Conservation (phyloP, 2,797 vertebrate species). For the Dendrocincla fuliginosa region DNA sequence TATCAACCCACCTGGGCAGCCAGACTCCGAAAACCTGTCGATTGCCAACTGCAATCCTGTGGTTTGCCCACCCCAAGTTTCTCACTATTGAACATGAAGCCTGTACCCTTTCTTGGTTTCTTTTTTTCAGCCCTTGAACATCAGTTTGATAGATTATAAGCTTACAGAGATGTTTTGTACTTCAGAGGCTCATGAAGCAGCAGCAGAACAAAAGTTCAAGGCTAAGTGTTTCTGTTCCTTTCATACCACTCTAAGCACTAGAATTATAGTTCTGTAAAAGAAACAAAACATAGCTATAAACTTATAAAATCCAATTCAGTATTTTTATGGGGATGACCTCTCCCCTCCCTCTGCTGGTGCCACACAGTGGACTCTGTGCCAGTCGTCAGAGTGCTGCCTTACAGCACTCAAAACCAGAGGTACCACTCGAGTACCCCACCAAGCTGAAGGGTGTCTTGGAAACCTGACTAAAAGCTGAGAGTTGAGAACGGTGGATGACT, state of each 20-base stretch:
- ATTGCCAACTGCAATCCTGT: conserved; percentile 31
- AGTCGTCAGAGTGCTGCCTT: accelerated
- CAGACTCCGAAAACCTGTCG: not conserved
- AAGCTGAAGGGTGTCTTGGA: not conserved
- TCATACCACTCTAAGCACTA: conserved; percentile 69
- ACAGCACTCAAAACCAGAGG: not conserved
- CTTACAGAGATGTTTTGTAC: conserved; percentile 72
- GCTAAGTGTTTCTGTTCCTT: conserved; percentile 74
- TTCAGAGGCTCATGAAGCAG: conserved; percentile 66
- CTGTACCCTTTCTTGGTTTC: conserved; percentile 21
- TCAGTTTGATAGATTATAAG: conserved; percentile 26
- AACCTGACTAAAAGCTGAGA: not conserved
- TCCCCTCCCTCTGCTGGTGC: not conserved
- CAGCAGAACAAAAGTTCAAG: conserved; percentile 72
- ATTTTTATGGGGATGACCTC: not conserved
- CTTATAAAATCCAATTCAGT: conserved; percentile 55
- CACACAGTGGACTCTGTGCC: not conserved
- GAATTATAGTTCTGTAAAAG: conserved; percentile 67
- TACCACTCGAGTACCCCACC: not conserved
- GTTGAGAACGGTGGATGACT: not conserved
- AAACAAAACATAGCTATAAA: conserved; percentile 67
- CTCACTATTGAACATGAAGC: conserved; percentile 39
- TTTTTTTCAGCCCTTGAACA: conserved; percentile 34
- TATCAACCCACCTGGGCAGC: not conserved
- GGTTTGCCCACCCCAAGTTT: conserved; percentile 39